These are phyloP conservation scores for Setipinna tenuifilis DNA, from an alignment of 2,797 vertebrate species.

Conservation along the genomic window DNA sequence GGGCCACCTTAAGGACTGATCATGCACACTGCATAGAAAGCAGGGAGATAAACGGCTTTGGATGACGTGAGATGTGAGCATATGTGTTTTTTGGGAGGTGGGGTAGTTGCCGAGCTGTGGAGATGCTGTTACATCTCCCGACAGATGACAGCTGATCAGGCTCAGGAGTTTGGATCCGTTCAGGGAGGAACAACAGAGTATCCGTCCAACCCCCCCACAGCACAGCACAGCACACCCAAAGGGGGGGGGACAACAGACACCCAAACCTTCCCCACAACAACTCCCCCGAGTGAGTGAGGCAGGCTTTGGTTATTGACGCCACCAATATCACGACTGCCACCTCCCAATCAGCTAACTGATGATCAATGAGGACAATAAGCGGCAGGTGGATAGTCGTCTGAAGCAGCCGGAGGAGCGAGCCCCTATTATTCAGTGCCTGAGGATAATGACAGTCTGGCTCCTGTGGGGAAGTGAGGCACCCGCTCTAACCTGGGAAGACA, in stretches of 20 bases:
- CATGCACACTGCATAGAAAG: not conserved
- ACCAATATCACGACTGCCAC: constrained; percentile 61
- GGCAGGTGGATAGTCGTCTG: constrained; percentile 70
- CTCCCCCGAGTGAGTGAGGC: not conserved
- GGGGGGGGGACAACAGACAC: too few species aligned
- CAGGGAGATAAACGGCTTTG: not conserved
- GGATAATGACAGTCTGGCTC: constrained; percentile 72
- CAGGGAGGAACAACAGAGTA: too few species aligned
- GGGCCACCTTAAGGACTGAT: not conserved
- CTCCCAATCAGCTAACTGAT: constrained; percentile 64
- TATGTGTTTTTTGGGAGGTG: not conserved
- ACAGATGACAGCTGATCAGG: too few species aligned
- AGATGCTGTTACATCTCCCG: too few species aligned
- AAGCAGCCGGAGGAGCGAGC: constrained; percentile 68
- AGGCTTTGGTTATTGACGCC: constrained; percentile 43
- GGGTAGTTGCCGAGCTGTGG: too few species aligned
- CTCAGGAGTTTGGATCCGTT: too few species aligned
- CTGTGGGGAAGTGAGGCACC: constrained; percentile 67
- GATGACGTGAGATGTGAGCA: not conserved
- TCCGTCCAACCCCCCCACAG: too few species aligned
- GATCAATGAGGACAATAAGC: constrained; percentile 72
- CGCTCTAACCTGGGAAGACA: constrained; percentile 67
- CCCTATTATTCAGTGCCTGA: constrained; percentile 72
- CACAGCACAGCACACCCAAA: too few species aligned
- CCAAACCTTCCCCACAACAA: not conserved